Evolutionary conservation across 2,888 invertebrate species (phyloP).

Genomic region (Brenthis hecate): DNA sequence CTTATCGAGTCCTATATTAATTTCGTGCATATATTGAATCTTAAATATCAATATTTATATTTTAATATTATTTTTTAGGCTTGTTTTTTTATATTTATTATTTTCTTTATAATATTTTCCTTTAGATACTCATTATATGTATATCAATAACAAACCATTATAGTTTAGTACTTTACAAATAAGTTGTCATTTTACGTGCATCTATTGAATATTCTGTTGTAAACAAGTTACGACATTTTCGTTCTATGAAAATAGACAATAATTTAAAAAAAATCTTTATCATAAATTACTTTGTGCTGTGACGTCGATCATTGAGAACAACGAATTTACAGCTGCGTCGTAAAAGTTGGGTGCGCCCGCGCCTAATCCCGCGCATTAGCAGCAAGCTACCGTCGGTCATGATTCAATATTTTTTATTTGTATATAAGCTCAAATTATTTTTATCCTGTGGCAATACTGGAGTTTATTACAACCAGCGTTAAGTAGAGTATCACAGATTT

Average conservation of each 20-base stretch:
- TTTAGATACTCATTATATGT: too few relatives aligned
- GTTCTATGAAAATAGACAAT: conserved; percentile 27
- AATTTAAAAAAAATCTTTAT: conserved; percentile 53
- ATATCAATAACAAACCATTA: too few relatives aligned
- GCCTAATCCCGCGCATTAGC: conserved; percentile 66
- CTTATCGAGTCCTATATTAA: conserved; percentile 41
- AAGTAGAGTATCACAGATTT: conserved; percentile 25
- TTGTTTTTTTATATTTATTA: too few relatives aligned
- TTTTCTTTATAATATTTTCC: too few relatives aligned
- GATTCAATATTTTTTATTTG: conserved; percentile 59
- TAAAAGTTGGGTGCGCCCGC: conserved; percentile 73
- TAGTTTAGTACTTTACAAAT: too few relatives aligned
- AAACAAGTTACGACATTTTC: neutral
- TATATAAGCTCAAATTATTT: conserved; percentile 37
- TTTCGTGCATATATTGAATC: conserved; percentile 1
- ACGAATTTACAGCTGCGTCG: conserved; percentile 69
- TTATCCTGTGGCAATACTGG: conserved; percentile 38
- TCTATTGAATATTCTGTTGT: too few relatives aligned
- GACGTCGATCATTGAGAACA: conserved; percentile 62
- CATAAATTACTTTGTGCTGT: conserved; percentile 58
- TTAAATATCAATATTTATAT: neutral
- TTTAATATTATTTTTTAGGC: neutral
- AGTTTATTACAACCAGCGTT: conserved; percentile 31
- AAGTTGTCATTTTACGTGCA: too few relatives aligned
- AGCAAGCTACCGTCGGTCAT: conserved; percentile 58